phyloP scores from a whole-genome alignment of 92 coral and sea anemone genomes.

The Siderastrea radians region DNA sequence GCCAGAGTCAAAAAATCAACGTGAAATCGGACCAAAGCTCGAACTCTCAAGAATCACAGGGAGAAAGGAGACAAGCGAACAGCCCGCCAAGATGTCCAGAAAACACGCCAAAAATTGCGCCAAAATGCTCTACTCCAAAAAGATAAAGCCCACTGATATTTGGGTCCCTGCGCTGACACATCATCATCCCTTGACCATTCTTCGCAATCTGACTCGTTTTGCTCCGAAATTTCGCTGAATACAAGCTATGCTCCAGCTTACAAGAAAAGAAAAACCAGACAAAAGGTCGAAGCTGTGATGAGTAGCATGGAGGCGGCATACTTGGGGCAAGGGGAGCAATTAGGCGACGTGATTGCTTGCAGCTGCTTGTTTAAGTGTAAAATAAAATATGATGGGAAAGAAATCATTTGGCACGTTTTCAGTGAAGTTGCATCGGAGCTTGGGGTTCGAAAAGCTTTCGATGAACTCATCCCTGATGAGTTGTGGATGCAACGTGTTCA shows the following conservation, averaged over 20 bases:
- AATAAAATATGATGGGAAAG: background rate
- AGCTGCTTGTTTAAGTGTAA: slow-evolving; percentile 14
- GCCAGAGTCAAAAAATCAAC: no score
- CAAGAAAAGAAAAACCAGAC: slow-evolving; percentile 21
- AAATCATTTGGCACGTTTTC: background rate
- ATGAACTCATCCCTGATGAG: slow-evolving; percentile 29
- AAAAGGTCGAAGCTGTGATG: slow-evolving; percentile 6
- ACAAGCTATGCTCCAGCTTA: background rate
- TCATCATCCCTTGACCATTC: background rate
- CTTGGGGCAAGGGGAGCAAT: slow-evolving; percentile 6
- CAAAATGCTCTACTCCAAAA: no score
- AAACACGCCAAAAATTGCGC: no score
- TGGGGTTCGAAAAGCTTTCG: slow-evolving; percentile 36
- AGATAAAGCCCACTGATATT: background rate
- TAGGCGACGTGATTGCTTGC: slow-evolving; percentile 12
- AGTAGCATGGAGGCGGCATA: background rate
- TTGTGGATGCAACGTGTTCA: background rate
- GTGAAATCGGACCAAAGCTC: no score
- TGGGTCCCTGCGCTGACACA: background rate
- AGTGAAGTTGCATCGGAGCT: background rate
- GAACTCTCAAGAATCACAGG: no score
- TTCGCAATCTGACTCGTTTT: slow-evolving; percentile 4
- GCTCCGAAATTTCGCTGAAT: slow-evolving; percentile 5
- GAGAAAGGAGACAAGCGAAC: no score
- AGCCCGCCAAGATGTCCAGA: background rate